These are phyloP conservation scores for Gallirallus australis DNA, from an alignment of 2,797 vertebrate genomes.

Conservation along the genomic window DNA sequence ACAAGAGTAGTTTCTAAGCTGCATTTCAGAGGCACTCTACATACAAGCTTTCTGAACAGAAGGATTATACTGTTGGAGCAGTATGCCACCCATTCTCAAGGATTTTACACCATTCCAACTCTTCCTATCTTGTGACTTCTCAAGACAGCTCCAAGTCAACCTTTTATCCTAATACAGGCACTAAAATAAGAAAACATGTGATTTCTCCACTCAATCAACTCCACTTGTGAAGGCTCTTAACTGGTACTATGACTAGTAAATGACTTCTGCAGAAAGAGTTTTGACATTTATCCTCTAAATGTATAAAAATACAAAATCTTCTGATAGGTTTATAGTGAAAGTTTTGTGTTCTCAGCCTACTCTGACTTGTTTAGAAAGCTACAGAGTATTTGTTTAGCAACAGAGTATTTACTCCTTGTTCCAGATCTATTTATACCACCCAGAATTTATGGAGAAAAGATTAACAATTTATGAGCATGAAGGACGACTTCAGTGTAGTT, in stretches of 20 bases:
- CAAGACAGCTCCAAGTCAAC: background rate
- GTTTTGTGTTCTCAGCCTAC: background rate
- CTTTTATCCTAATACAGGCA: background rate
- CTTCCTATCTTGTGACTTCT: background rate
- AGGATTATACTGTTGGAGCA: background rate
- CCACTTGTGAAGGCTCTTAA: background rate
- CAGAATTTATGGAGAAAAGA: background rate
- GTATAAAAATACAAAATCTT: background rate
- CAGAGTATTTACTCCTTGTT: background rate
- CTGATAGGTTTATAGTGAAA: no score
- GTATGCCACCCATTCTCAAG: background rate
- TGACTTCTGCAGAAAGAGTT: background rate
- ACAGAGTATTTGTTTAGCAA: slow-evolving; percentile 13
- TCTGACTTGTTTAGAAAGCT: background rate
- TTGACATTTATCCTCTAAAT: background rate
- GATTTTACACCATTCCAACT: background rate
- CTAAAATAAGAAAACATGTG: background rate
- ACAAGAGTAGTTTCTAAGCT: background rate
- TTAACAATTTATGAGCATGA: slow-evolving; percentile 29
- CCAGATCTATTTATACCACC: slow-evolving; percentile 9
- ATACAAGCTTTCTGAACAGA: background rate
- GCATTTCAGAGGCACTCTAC: background rate
- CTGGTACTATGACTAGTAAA: background rate
- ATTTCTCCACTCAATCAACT: background rate
- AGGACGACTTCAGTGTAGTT: background rate